Evolutionary conservation across 2,888 invertebrate genomes (phyloP).

Genomic region (Belgica antarctica): DNA sequence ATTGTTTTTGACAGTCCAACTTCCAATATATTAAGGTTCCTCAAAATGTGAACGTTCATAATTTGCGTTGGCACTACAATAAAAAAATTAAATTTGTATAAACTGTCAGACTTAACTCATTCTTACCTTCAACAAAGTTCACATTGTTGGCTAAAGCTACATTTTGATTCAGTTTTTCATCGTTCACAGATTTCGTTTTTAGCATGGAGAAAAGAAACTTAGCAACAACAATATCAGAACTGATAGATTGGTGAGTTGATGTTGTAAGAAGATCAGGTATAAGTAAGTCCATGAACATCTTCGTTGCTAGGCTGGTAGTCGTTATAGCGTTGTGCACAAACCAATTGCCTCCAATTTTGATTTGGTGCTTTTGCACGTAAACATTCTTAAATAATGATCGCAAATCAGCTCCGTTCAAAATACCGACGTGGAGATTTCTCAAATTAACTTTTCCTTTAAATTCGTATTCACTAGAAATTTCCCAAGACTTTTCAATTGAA

Average conservation of each 20-base stretch:
- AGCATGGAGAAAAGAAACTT: not conserved
- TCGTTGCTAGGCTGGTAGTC: not conserved
- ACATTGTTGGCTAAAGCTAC: not conserved
- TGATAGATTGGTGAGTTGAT: not conserved
- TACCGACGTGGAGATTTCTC: conserved; percentile 4
- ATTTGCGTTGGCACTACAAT: conserved; percentile 24
- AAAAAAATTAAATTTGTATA: not conserved
- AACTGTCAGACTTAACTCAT: not conserved
- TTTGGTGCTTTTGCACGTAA: not conserved
- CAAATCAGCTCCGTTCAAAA: not conserved
- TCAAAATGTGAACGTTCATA: not conserved
- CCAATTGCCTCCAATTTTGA: not conserved
- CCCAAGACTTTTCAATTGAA: too few species aligned
- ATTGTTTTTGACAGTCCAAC: too few species aligned
- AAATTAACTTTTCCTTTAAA: conserved; percentile 19
- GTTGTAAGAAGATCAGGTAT: conserved; percentile 2
- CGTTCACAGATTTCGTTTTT: not conserved
- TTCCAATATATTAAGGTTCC: conserved; percentile 11
- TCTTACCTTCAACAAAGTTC: not conserved
- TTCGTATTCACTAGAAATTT: too few species aligned
- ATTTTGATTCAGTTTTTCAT: not conserved
- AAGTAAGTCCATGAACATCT: not conserved
- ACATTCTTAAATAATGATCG: not conserved
- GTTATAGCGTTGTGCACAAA: not conserved
- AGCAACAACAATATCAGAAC: not conserved